Evolutionary conservation across 2,113 vertebrate species (phyloP), one percentile per base, ranked within the genome.

Genomic region (Nesogale talazaci): DNA sequence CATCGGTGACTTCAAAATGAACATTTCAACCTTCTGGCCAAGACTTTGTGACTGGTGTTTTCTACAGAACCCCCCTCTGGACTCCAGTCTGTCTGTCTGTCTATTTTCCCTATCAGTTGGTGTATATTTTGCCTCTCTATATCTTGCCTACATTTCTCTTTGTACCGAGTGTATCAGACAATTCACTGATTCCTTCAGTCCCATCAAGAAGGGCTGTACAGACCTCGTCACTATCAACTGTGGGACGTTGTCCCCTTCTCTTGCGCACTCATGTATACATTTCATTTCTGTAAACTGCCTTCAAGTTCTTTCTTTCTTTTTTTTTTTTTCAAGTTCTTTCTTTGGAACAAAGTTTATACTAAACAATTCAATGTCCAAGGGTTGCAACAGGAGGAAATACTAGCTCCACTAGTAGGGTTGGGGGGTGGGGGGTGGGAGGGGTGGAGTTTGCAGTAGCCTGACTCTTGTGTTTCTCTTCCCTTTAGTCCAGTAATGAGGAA

Each of bases 401-500:
- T 1, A 9, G 40, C n/a, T 40, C 69, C 59, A 14, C 31, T 19
- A 88, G 1, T 27, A 19, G 23, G 25, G 9, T 36, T 80, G n/a
- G n/a, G n/a, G n/a, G n/a, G n/a, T n/a, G n/a, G n/a, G n/a, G n/a
- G n/a, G n/a, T n/a, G n/a, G n/a, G n/a, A n/a, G n/a, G n/a, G n/a
- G n/a, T n/a, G n/a, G n/a, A n/a, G n/a, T n/a, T n/a, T n/a, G 12
- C 77, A 70, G 82, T 34, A 31, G 57, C 29, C 90, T 94, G 92
- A 90, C 59, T 90, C 69, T 69, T 95, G n/a, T 23, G 72, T 96
- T 94, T 94, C 72, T 97, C 84, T 93, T 40, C 67, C 34, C 40
- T 96, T 86, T 34, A 97, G 89, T 95, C 95, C 88, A 89, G 76
- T 67, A 97, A 94, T 91, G 93, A 97, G 93, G 95, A 91, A 46